Base-by-base conservation (phyloP, 2,113 vertebrate genomes). In the Hassar affinis region DNA sequence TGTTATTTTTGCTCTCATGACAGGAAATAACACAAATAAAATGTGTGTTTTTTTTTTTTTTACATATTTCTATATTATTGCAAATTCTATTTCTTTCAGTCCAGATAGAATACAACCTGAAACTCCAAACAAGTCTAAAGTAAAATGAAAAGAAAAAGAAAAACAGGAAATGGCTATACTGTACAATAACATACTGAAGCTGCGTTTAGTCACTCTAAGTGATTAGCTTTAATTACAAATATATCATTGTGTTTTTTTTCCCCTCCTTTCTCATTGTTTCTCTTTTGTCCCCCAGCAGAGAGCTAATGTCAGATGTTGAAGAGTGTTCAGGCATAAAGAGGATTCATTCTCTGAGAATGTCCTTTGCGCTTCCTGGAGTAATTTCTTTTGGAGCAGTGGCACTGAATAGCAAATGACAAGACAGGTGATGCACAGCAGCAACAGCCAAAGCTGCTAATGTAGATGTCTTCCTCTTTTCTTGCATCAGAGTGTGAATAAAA, bases 301-400 rank as follows among this genome's bases (percentile, higher is more conserved):
- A 85, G 85, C 87, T 92, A 89, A 90, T 91, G 89, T 89, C 91
- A 91, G 91, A 92, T 89, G 62, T 88, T 87, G 90, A 91, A 93
- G 91, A 91, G 89, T 90, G 89, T 92, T 92, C 90, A 89, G 90
- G 90, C 90, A 92, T 93, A 92, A 95, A 94, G 92, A 91, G 93
- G 92, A 94, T 93, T 94, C 92, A 93, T 92, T 93, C 92, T 91
- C 91, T 91, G 92, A 94, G 91, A 94, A 93, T 92, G 92, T 94
- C 92, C 93, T 94, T 93, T 94, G 91, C 91, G 93, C 89, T 94
- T 93, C 92, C 93, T 93, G 85, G 88, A 87, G 85, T 94, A 93
- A 95, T 95, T 93, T 95, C 91, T 94, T 95, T 94, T 94, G 91
- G 87, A 91, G 91, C 89, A 88, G 92, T 91, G 89, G 91, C 90